Percentiles rank a stretch among this genome's conserved stretches.
phyloP scores from a whole-genome alignment of 92 coral and sea anemone species.

The Pocillopora grandis region DNA sequence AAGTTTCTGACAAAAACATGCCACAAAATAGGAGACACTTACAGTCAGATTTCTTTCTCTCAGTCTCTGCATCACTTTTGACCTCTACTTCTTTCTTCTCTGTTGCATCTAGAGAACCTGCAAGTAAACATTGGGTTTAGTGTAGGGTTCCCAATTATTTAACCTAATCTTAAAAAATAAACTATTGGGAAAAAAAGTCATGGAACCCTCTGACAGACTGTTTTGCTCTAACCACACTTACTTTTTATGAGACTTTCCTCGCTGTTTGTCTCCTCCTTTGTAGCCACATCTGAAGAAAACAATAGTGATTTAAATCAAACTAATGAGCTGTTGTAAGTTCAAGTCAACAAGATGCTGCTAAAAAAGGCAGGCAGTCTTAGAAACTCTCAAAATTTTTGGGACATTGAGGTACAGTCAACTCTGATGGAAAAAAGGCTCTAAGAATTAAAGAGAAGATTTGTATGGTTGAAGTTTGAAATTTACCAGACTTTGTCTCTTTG shows the following conservation, averaged over 20 bases:
- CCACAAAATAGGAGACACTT: not conserved
- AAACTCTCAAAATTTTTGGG: too few species aligned
- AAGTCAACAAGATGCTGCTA: too few species aligned
- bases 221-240: conserved; percentile 2
- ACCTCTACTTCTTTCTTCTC: conserved; percentile 32
- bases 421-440: too few species aligned
- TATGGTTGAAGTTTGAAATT: not conserved
- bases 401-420: too few species aligned
- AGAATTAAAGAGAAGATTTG: too few species aligned
- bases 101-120: conserved; percentile 16
- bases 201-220: not conserved
- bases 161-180: too few species aligned
- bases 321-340: too few species aligned
- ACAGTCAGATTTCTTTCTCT: conserved; percentile 13
- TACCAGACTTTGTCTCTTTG: conserved; percentile 19
- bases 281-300: not conserved
- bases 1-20: not conserved
- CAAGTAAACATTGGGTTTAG: not conserved
- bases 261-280: too few species aligned
- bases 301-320: too few species aligned
- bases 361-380: too few species aligned
- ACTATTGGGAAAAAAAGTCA: not conserved
- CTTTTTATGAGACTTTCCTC: not conserved
- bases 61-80: not conserved
- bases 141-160: not conserved